Base-by-base conservation (phyloP, 2,888 invertebrate genomes). In the Pocota personata region DNA sequence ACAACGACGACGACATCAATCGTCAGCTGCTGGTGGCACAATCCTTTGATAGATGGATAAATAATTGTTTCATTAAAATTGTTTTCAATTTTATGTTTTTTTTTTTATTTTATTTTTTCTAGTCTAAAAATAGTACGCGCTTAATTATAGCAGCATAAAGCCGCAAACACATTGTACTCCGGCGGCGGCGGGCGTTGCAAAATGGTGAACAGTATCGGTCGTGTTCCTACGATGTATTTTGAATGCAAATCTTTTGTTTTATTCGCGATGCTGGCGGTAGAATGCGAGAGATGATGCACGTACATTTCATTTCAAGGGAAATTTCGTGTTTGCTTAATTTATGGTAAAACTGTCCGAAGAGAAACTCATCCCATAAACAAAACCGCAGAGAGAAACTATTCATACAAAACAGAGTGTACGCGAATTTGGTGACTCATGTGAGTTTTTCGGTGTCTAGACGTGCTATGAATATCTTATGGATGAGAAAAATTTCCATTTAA, bases 41-140 rank as follows among this genome's bases (percentile, higher is more conserved):
- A 57, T 71, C 75, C 30, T 43, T 57, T 75, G 79, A 79, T 79
- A 52, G 69, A 84, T 80, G 50, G 75, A 69, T 58, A 79, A 79
- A 79, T 79, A 79, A 84, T 79, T 79, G 84, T 75, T 84, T 79
- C 69, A 84, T 66, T 79, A 79, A 79, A 84, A 75, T 58, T 32
- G 62, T 62, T 83, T 55, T 57, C 10, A 35, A 43, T 73, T 50
- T 64, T 62, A 21, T 46, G 16, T 66, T 58, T 16, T 12, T 14
- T 43, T 46, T 64, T 66, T 27, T 32, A 40, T 16, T 30, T 43
- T 30, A 50, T 40, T 62, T 37, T n/a, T n/a, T n/a, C n/a, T 57
- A 57, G 35, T 27, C 69, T 60, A 66, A 75, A 79, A 60, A 79
- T 79, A 79, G 71, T 46, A 37, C 66, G 57, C 64, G 57, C 35